A percentile compares a stretch with the other conserved stretches of the same genome.
Evolutionary conservation across 1,140 invertebrate genomes (phyloP).

Genomic region (Drosophila quadrilineata): DNA sequence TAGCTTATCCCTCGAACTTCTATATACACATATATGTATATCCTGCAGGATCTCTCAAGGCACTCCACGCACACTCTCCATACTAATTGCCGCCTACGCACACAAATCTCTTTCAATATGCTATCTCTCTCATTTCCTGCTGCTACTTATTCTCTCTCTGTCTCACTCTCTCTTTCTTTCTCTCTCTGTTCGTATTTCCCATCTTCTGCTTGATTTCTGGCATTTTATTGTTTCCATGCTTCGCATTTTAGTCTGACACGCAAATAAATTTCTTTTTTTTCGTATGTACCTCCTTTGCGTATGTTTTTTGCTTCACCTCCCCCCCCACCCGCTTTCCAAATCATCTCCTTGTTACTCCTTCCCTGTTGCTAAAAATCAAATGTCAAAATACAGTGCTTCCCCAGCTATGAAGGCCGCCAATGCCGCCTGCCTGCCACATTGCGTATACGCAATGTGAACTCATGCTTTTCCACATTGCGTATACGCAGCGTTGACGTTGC

Average conservation of each 20-base stretch:
- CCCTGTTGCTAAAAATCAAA: conserved; percentile 16
- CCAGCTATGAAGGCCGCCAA: too few species aligned
- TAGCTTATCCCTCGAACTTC: conserved; percentile 46
- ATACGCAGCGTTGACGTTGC: conserved; percentile 23
- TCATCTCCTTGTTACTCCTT: not conserved
- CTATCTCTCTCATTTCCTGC: not conserved
- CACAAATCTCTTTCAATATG: not conserved
- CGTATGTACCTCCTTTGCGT: too few species aligned
- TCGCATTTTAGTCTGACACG: conserved; percentile 62
- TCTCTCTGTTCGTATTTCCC: not conserved
- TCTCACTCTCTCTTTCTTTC: not conserved
- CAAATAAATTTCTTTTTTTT: conserved; percentile 69
- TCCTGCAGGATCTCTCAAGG: conserved; percentile 48
- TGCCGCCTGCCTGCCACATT: conserved; percentile 25
- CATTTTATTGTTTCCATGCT: conserved; percentile 56
- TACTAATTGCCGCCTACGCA: conserved; percentile 32
- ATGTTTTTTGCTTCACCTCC: too few species aligned
- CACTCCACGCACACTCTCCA: conserved; percentile 6
- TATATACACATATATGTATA: too few species aligned
- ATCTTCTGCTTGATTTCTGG: conserved; percentile 5
- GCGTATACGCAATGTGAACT: conserved; percentile 35
- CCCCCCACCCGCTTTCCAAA: not conserved
- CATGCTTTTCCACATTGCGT: too few species aligned
- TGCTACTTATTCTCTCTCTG: too few species aligned
- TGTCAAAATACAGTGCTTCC: conserved; percentile 1